Evolutionary conservation across 2,888 invertebrate genomes (phyloP), one percentile per base, ranked within the genome.

Genomic region (Chironomus tentans): DNA sequence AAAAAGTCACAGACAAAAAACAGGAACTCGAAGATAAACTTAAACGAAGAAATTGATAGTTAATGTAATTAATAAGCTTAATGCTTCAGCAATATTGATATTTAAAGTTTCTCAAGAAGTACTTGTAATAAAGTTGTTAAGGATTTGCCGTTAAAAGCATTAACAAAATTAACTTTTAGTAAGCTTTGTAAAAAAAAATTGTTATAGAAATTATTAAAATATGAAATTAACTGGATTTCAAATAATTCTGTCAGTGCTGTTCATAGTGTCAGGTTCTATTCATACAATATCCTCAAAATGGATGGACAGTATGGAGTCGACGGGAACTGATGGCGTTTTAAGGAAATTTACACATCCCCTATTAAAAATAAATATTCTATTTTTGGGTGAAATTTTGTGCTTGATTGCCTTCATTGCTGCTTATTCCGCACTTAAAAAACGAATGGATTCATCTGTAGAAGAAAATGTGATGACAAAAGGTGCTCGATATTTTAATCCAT

Each of bases 381-480:
- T 98, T 81, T 81, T 96, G 5, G 97, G 97, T 4, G 97, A 98
- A 85, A 89, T 94, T 81, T 82, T 92, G 47, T 97, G 97, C 82
- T 87, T 96, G n/a, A 77, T 93, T 13, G 87, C 89, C 22, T 97
- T 93, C 83, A 92, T 93, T 82, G 80, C 91, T 3, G 80, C 90
- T 70, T 46, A 61, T 72, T n/a, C 70, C 48, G 38, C 62, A 70
- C 65, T 77, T 70, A 78, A 79, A 10, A 77, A 85, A 85, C 81
- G 83, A 77, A 82, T 82, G 21, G 79, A 82, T 0, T 88, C 88
- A 70, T 56, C 56, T 56, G 56, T 15, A 56, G 86, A 88, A 78
- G 87, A 86, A 24, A 85, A 87, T 77, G 82, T 87, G 5, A 83
- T 94, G 15, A 88, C 90, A 0, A 87, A 88, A 79, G 93, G 92